Evolutionary conservation across 2,888 invertebrate genomes (phyloP), one percentile per base, ranked within the genome.

Genomic region (Endomychus coccineus): DNA sequence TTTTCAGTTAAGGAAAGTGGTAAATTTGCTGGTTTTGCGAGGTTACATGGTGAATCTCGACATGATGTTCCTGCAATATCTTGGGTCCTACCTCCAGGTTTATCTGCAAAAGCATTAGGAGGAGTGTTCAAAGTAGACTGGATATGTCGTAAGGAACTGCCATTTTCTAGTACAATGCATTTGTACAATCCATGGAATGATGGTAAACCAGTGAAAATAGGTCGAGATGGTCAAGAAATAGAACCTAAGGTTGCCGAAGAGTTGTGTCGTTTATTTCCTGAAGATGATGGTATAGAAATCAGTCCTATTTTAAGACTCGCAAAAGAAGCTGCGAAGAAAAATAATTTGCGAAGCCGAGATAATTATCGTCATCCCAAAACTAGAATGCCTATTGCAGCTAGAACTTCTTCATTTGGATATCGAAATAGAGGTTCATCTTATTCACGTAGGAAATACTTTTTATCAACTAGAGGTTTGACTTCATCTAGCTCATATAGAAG

Each of bases 1-100:
- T 97, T 94, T 71, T 96, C 96, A 36, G 96, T 97, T 1, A 95
- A 95, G 65, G 96, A 96, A 70, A 96, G 95, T 70, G 96, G 95
- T 24, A 89, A 89, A 64, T 88, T 88, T 70, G 84, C 85, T 56
- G 95, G 96, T 0, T 96, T 94, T 70, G 96, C 96, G 5, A 76
- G 97, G 40, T 71, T 97, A 52, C 78, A 80, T 36, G 83, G 85
- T 28, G 90, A 90, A 61, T 91, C 94, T 1, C 77, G 90, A 34
- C 82, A 90, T 52, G 92, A 94, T 68, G 86, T 86, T 22, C 80
- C 87, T 3, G 80, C 92, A 23, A 81, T 94, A 50, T 83, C 87
- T 23, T 97, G 96, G 97, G 91, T 85, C 1, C 66, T 97, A 39
- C 96, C 97, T 2, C 90, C 91, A 3, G 92, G 94, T 13, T 74